phyloP scores from a whole-genome alignment of 2,888 invertebrate genomes.

The Chrysolina haemoptera region DNA sequence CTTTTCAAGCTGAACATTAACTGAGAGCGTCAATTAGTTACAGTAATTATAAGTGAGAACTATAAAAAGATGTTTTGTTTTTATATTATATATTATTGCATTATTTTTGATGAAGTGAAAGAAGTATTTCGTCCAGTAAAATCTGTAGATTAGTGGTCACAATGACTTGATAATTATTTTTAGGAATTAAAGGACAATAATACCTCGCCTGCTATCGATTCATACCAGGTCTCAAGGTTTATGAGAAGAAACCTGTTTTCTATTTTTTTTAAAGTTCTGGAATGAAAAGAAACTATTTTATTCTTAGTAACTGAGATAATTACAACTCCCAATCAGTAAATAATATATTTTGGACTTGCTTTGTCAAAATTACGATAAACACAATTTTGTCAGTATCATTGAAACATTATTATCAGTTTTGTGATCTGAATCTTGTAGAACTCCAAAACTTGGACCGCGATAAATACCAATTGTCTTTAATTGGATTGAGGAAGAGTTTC shows the following conservation, averaged over 20 bases:
- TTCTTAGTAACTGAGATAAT: neutral
- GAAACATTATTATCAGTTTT: neutral
- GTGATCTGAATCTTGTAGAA: neutral
- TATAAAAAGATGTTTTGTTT: neutral
- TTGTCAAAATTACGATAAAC: neutral
- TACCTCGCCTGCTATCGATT: too few species aligned
- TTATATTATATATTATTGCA: too few species aligned
- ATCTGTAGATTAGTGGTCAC: too few species aligned
- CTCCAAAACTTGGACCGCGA: constrained; percentile 30
- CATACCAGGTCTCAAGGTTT: too few species aligned
- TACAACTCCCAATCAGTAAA: neutral
- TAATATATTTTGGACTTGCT: neutral
- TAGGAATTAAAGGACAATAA: too few species aligned
- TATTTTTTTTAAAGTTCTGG: too few species aligned
- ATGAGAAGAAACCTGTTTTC: too few species aligned
- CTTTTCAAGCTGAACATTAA: constrained; percentile 13
- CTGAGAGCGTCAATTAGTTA: neutral
- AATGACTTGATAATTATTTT: too few species aligned
- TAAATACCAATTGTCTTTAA: constrained; percentile 47
- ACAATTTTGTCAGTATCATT: neutral
- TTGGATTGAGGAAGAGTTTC: constrained; percentile 44
- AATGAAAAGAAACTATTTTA: neutral
- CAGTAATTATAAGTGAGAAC: constrained; percentile 2
- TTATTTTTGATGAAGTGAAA: too few species aligned
- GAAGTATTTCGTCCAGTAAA: too few species aligned